Percentiles rank a stretch among this genome's conserved stretches.
These are phyloP conservation scores for Pyralis farinalis DNA, from an alignment of 2,888 invertebrate species.

Conservation along the genomic window DNA sequence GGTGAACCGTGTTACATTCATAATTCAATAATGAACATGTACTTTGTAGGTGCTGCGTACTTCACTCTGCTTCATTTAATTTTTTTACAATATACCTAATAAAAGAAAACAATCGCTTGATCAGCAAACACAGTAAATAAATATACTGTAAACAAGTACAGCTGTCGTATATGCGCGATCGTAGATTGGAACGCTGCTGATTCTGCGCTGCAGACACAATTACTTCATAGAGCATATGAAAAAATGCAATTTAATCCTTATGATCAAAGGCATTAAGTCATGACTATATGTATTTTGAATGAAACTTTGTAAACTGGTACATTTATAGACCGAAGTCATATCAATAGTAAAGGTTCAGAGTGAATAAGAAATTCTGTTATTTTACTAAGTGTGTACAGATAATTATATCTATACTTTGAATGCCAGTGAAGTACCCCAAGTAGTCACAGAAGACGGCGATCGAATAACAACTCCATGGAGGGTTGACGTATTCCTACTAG, in stretches of 20 bases:
- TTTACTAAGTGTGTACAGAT: no score
- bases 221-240: conserved; percentile 1
- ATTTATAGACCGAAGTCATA: conserved; percentile 31
- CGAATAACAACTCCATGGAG: no score
- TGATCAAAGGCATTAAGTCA: background rate
- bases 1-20: no score
- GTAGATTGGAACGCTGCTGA: conserved; percentile 64
- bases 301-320: conserved; percentile 5
- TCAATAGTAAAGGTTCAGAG: conserved; percentile 40
- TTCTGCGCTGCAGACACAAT: conserved; percentile 37
- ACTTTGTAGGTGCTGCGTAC: no score
- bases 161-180: conserved; percentile 28
- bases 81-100: no score
- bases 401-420: no score
- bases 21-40: no score
- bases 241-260: conserved; percentile 7
- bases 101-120: conserved; percentile 5
- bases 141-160: conserved; percentile 25
- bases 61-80: no score
- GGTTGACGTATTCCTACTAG: no score
- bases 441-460: no score
- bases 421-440: no score
- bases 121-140: conserved; percentile 32
- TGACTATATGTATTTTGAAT: background rate
- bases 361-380: no score